phyloP scores from a whole-genome alignment of 2,113 vertebrate species.

The Phyllostomus hastatus region DNA sequence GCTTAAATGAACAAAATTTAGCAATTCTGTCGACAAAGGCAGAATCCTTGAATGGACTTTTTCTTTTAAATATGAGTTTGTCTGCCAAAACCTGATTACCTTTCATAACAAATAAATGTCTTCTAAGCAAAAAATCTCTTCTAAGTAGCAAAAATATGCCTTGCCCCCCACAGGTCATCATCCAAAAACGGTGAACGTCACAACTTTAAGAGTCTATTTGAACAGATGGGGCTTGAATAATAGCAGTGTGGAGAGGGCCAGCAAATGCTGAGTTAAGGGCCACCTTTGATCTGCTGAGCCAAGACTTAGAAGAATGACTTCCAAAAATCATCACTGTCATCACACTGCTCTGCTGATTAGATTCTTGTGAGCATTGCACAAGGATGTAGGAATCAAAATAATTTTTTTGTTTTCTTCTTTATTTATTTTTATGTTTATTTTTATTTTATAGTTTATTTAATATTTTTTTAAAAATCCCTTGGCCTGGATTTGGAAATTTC shows the following conservation, averaged over 20 bases:
- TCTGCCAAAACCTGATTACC: constrained; percentile 44
- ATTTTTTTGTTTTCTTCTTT: not conserved
- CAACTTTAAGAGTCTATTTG: not conserved
- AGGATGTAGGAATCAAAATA: not conserved
- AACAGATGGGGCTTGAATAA: not conserved
- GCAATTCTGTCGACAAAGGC: constrained; percentile 43
- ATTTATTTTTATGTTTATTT: too few species aligned
- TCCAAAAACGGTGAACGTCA: not conserved
- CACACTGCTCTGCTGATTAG: not conserved
- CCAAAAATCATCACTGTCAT: not conserved
- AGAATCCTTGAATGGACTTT: constrained; percentile 28
- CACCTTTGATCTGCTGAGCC: not conserved
- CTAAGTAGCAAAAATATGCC: constrained; percentile 27
- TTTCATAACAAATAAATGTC: constrained; percentile 51
- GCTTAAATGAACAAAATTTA: constrained; percentile 46
- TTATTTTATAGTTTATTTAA: too few species aligned
- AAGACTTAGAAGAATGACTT: not conserved
- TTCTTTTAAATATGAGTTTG: not conserved
- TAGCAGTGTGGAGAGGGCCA: not conserved
- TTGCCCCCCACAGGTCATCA: not conserved
- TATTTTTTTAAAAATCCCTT: not conserved
- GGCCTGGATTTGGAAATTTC: not conserved
- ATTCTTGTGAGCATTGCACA: not conserved
- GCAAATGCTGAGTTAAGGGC: not conserved
- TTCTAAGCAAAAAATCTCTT: not conserved